A percentile compares a stretch with the other conserved stretches of the same genome.
Conservation (phyloP, 2,888 invertebrate genomes). For the Trissolcus japonicus region DNA sequence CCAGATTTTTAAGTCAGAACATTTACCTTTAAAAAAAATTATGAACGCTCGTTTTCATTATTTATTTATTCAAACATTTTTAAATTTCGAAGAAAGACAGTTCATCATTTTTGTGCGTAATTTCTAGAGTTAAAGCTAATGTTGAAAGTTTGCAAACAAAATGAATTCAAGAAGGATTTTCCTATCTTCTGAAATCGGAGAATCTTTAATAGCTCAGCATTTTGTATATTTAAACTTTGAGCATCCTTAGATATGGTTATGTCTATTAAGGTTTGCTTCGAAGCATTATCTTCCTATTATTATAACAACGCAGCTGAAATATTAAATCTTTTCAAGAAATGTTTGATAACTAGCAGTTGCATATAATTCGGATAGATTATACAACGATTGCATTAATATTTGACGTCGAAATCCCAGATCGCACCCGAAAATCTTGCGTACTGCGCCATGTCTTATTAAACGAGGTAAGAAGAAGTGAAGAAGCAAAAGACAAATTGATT, state of each 20-base stretch:
- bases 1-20: too few relatives aligned
- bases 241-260: slow-evolving; percentile 3
- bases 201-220: neutral
- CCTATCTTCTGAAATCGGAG: neutral
- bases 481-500: slow-evolving; percentile 32
- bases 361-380: slow-evolving; percentile 17
- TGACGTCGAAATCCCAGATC: slow-evolving; percentile 12
- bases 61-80: too few relatives aligned
- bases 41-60: too few relatives aligned
- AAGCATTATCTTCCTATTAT: slow-evolving; percentile 9
- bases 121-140: too few relatives aligned
- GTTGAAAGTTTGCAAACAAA: too few relatives aligned
- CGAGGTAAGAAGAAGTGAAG: slow-evolving; percentile 6
- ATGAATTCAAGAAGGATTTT: slow-evolving; percentile 4
- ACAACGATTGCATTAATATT: slow-evolving; percentile 28
- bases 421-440: slow-evolving; percentile 1
- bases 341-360: slow-evolving; percentile 7
- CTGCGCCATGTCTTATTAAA: slow-evolving; percentile 19
- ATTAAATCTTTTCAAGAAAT: slow-evolving; percentile 21
- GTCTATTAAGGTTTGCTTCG: neutral
- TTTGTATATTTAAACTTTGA: neutral
- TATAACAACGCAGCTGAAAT: neutral
- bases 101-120: too few relatives aligned
- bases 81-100: too few relatives aligned
- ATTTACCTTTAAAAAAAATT: too few relatives aligned